Evolutionary conservation across 2,797 vertebrate species (phyloP).

Genomic region (Xenentodon cancila): DNA sequence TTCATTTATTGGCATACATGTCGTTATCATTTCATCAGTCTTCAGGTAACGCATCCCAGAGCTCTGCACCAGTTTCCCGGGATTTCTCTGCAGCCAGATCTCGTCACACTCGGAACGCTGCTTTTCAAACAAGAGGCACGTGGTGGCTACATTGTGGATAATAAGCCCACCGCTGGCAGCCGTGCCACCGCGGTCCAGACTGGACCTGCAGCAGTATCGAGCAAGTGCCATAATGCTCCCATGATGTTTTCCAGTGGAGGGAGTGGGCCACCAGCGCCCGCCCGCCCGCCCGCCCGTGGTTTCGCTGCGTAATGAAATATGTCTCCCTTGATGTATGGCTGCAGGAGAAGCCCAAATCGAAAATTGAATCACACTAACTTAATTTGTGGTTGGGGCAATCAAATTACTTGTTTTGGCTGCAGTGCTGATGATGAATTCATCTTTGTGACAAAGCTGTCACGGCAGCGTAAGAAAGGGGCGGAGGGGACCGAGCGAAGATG

Average conservation of each 20-base stretch:
- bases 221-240: conserved; percentile 79
- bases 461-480: conserved; percentile 49
- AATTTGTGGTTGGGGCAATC: conserved; percentile 88
- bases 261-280: conserved; percentile 56
- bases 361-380: conserved; percentile 91
- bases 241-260: conserved; percentile 81
- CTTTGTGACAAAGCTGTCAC: conserved; percentile 86
- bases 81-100: background rate
- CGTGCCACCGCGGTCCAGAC: conserved; percentile 23
- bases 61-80: background rate
- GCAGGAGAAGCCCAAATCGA: conserved; percentile 84
- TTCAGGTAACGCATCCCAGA: background rate
- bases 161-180: conserved; percentile 50
- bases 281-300: conserved; percentile 61
- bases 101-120: conserved; percentile 35
- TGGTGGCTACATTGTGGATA: conserved; percentile 46
- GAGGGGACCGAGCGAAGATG: conserved; percentile 46
- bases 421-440: conserved; percentile 85
- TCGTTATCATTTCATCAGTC: background rate
- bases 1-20: conserved; percentile 4
- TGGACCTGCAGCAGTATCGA: conserved; percentile 64
- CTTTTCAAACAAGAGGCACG: conserved; percentile 30
- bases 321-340: conserved; percentile 86
- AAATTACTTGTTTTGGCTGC: conserved; percentile 89
- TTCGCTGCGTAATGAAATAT: conserved; percentile 88